These are phyloP conservation scores for Styela clava DNA, from an alignment of 23 tunicate species.

Conservation along the genomic window DNA sequence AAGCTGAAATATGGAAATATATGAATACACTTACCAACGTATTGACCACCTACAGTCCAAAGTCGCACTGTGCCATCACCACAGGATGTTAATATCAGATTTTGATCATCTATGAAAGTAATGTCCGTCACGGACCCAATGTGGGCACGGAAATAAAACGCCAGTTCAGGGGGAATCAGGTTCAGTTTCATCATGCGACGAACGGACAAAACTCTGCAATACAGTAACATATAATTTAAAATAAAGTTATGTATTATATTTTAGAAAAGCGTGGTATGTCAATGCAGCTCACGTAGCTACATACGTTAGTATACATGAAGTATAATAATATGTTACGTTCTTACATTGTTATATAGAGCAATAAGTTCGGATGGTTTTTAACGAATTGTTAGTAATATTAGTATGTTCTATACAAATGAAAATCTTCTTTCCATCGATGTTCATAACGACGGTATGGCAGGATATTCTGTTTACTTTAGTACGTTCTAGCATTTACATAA, in stretches of 20 bases:
- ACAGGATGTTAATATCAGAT: slow-evolving; percentile 57
- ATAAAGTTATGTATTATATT: neutral
- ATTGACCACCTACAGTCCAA: slow-evolving; percentile 64
- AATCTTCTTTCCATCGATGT: too few species aligned
- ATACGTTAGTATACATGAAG: neutral
- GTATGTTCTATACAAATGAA: too few species aligned
- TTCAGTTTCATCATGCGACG: slow-evolving; percentile 50
- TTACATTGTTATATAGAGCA: too few species aligned
- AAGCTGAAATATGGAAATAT: neutral
- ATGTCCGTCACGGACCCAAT: slow-evolving; percentile 66
- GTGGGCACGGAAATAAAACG: slow-evolving; percentile 70
- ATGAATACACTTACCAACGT: slow-evolving; percentile 45
- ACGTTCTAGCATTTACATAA: too few species aligned
- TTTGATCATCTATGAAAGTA: slow-evolving; percentile 38
- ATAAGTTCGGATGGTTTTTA: too few species aligned
- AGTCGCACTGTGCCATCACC: slow-evolving; percentile 72
- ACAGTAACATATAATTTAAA: slow-evolving; percentile 8
- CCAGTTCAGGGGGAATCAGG: slow-evolving; percentile 52
- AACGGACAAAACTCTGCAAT: slow-evolving; percentile 28
- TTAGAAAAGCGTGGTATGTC: neutral
- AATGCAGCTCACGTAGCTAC: neutral
- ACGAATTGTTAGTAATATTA: too few species aligned
- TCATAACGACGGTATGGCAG: too few species aligned
- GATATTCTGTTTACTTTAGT: too few species aligned
- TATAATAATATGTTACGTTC: too few species aligned